Conservation (phyloP, 2,113 vertebrate species). For the Entomyzon cyanotis region DNA sequence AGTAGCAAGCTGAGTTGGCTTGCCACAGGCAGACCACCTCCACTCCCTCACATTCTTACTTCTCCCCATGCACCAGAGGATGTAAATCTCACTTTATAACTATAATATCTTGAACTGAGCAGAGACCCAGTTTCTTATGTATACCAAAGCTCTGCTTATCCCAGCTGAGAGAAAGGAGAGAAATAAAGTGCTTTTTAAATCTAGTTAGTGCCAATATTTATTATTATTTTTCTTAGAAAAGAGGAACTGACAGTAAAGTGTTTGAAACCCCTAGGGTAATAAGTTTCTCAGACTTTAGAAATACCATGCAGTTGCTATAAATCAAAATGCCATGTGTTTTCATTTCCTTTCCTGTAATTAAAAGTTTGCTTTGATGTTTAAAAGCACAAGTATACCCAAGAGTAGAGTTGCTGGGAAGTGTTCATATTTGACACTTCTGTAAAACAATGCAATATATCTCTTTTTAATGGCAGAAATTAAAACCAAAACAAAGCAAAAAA, state of each 20-base stretch:
- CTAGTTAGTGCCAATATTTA: not conserved
- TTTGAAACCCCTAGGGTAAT: not conserved
- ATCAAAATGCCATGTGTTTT: conserved; percentile 26
- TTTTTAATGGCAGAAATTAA: not conserved
- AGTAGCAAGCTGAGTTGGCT: fast-evolving
- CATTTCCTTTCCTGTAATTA: conserved; percentile 28
- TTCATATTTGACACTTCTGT: not conserved
- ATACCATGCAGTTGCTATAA: not conserved
- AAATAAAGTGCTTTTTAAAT: not conserved
- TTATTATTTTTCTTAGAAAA: not conserved
- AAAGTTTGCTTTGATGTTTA: conserved; percentile 26
- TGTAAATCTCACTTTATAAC: not conserved
- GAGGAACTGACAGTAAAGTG: not conserved
- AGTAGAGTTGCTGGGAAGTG: not conserved
- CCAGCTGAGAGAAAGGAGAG: not conserved
- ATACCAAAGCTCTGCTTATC: not conserved
- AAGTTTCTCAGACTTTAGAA: conserved; percentile 19
- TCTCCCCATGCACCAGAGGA: not conserved
- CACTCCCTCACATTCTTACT: not conserved
- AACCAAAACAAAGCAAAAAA: not conserved
- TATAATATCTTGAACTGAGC: not conserved
- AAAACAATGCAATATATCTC: not conserved
- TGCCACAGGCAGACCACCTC: not conserved
- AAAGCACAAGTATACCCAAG: not conserved
- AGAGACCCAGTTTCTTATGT: not conserved